phyloP scores from a whole-genome alignment of 2,113 vertebrate species.

The Nothobranchius kuhntae region DNA sequence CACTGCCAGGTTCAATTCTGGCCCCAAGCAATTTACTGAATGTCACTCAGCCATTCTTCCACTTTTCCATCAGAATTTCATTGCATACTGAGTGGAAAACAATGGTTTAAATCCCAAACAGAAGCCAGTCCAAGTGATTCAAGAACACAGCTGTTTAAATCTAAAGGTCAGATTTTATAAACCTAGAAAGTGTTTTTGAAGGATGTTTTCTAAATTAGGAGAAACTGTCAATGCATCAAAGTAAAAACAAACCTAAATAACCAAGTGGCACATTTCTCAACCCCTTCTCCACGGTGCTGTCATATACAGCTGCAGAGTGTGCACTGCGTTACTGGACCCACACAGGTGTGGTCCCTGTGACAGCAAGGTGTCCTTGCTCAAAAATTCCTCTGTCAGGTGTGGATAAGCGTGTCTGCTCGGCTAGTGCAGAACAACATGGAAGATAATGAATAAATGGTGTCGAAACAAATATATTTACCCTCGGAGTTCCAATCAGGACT shows the following conservation, averaged over 20 bases:
- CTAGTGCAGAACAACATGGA: conserved; percentile 38
- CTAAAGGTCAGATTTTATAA: not conserved
- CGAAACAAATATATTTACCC: conserved; percentile 49
- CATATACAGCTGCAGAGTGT: not conserved
- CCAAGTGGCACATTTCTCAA: conserved; percentile 19
- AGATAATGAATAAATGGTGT: conserved; percentile 55
- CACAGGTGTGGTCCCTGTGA: conserved; percentile 33
- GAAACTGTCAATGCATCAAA: conserved; percentile 40
- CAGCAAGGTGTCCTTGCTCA: conserved; percentile 29
- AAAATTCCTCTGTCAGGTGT: conserved; percentile 19
- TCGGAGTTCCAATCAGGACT: conserved; percentile 29
- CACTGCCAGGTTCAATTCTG: too few relatives aligned
- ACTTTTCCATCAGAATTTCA: not conserved
- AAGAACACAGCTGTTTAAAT: too few relatives aligned
- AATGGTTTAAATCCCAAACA: too few relatives aligned
- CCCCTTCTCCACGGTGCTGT: conserved; percentile 11
- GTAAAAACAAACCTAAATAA: conserved; percentile 29
- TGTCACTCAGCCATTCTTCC: not conserved
- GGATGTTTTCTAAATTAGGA: conserved; percentile 15
- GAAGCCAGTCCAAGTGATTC: not conserved
- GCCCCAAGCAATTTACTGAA: too few relatives aligned
- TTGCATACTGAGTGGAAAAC: not conserved
- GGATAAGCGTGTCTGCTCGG: conserved; percentile 37
- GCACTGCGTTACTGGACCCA: conserved; percentile 19
- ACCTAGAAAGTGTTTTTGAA: not conserved